Percentiles rank a stretch among this genome's conserved stretches.
Evolutionary conservation across 2,797 vertebrate genomes (phyloP).

Genomic region (Eulemur coronatus): DNA sequence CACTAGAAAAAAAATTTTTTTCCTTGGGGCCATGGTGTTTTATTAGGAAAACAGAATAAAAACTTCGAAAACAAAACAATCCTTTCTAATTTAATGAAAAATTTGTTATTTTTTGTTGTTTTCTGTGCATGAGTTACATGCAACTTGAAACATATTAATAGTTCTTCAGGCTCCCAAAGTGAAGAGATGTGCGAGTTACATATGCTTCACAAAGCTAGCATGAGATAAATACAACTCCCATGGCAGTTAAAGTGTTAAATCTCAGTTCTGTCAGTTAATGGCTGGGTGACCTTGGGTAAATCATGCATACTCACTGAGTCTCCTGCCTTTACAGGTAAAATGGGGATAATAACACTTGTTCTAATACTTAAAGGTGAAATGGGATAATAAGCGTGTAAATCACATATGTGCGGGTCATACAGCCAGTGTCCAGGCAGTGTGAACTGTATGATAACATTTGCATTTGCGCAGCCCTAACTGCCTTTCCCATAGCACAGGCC

Average conservation of each 20-base stretch:
- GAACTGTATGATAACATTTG: neutral
- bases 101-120: too few relatives aligned
- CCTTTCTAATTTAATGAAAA: too few relatives aligned
- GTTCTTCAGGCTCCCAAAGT: too few relatives aligned
- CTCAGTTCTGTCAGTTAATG: neutral
- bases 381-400: neutral
- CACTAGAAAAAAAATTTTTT: too few relatives aligned
- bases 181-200: too few relatives aligned
- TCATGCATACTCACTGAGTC: neutral
- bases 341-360: neutral
- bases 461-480: fast-evolving
- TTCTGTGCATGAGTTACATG: too few relatives aligned
- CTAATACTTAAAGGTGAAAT: neutral
- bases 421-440: fast-evolving
- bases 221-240: too few relatives aligned
- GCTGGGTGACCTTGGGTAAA: neutral
- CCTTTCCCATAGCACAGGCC: neutral
- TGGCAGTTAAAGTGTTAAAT: neutral
- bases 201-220: too few relatives aligned
- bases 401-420: fast-evolving
- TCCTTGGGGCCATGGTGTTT: too few relatives aligned
- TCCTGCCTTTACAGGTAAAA: neutral
- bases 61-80: too few relatives aligned
- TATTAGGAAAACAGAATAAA: too few relatives aligned
- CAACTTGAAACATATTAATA: too few relatives aligned